Evolutionary conservation across 2,797 vertebrate genomes (phyloP), one percentile per base, ranked within the genome.

Genomic region (Sciurus vulgaris): DNA sequence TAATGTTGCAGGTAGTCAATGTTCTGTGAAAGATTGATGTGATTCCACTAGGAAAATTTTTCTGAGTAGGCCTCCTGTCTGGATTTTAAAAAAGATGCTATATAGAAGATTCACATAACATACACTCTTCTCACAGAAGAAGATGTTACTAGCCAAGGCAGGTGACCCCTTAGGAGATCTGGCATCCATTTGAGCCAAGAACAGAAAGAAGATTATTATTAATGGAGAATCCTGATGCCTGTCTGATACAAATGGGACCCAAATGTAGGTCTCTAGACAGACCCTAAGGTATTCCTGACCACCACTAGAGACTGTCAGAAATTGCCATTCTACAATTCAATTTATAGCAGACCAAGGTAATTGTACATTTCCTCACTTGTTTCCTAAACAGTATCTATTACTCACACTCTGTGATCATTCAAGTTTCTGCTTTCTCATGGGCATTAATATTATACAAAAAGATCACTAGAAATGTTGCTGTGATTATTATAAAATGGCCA

Each of bases 401-500:
- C 18, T n/a, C n/a, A n/a, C n/a, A 49, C 22, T 20, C 47, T 65
- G 15, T 7, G 54, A 47, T 54, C 24, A 54, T 17, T 89, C 14
- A 0, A 85, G 7, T 51, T 74, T 44, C 13, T 70, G 4, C 54
- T 22, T 94, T 86, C 91, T 70, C 20, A 44, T 38, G 41, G 30
- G 2, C 9, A 67, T 74, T 59, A 92, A 84, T 33, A 61, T 56
- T 87, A 83, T 76, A 70, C 1, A 86, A 73, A 86, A 74, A 63
- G 8, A 56, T 82, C 26, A 73, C 79, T 83, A 93, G 69, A 95
- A 97, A 87, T 91, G 59, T 44, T 95, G 95, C 91, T 94, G 9
- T 65, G 84, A 96, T 95, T 96, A 95, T 89, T 89, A 90, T 97
- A 78, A 94, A 72, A 96, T 92, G 93, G n/a, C 33, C 97, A 97